Evolutionary conservation across 1,140 invertebrate species (phyloP).

Genomic region (Ectropis grisescens): DNA sequence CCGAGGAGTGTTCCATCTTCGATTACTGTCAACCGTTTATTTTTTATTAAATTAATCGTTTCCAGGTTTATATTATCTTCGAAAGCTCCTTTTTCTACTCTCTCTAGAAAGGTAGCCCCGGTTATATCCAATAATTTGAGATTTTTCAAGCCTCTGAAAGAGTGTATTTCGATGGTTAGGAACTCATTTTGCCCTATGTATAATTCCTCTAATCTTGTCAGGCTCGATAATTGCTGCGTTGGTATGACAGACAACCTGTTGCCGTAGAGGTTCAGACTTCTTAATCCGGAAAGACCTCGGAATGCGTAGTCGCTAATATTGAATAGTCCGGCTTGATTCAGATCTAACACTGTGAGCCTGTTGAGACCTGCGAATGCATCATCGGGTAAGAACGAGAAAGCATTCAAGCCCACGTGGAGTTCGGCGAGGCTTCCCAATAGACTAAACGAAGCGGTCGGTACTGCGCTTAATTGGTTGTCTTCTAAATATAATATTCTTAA

Average conservation of each 20-base stretch:
- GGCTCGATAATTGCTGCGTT: slow-evolving; percentile 78
- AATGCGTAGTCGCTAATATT: slow-evolving; percentile 84
- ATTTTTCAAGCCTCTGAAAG: slow-evolving; percentile 83
- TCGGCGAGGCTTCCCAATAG: slow-evolving; percentile 83
- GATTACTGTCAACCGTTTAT: slow-evolving; percentile 78
- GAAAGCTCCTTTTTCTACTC: slow-evolving; percentile 82
- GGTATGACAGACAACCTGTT: slow-evolving; percentile 83
- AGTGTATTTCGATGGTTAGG: slow-evolving; percentile 74
- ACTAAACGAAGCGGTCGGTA: slow-evolving; percentile 81
- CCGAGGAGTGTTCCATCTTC: slow-evolving; percentile 83
- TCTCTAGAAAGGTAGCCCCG: slow-evolving; percentile 78
- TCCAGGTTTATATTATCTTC: slow-evolving; percentile 85
- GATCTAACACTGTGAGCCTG: slow-evolving; percentile 80
- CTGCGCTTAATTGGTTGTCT: slow-evolving; percentile 84
- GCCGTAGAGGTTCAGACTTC: slow-evolving; percentile 82
- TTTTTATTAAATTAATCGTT: slow-evolving; percentile 80
- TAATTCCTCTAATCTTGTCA: slow-evolving; percentile 83
- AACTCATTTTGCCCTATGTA: slow-evolving; percentile 88
- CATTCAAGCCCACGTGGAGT: slow-evolving; percentile 86
- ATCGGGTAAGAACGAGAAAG: slow-evolving; percentile 79
- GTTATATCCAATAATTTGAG: slow-evolving; percentile 82
- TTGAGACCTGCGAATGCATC: slow-evolving; percentile 83
- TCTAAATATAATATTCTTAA: slow-evolving; percentile 86
- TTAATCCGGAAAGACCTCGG: slow-evolving; percentile 78
- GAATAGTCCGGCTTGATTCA: slow-evolving; percentile 83